phyloP scores from a whole-genome alignment of 2,113 vertebrate genomes.

The Diphyllodes magnificus region DNA sequence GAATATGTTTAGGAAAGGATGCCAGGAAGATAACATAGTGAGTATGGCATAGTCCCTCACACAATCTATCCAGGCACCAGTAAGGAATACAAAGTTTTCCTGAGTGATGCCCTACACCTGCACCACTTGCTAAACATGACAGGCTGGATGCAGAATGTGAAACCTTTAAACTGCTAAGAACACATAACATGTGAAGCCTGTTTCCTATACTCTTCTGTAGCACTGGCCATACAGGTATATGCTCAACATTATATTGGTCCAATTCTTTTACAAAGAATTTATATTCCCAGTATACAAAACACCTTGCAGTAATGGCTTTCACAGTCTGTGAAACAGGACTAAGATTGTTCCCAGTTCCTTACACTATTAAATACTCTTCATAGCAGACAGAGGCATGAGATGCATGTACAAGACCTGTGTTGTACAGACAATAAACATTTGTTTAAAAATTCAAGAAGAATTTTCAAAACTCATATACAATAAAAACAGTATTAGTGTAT shows the following conservation, averaged over 20 bases:
- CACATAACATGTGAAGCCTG: fast-evolving
- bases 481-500: background rate
- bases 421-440: background rate
- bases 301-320: background rate
- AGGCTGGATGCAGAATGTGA: background rate
- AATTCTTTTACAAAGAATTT: background rate
- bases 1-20: background rate
- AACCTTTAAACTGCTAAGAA: background rate
- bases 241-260: background rate
- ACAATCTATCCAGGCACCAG: background rate
- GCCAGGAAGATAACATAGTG: background rate
- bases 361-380: background rate
- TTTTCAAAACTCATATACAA: background rate
- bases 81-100: background rate
- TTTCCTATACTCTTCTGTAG: background rate
- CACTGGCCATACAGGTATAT: background rate
- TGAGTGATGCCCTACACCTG: too few relatives aligned
- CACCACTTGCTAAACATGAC: background rate
- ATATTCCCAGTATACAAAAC: background rate
- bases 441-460: background rate
- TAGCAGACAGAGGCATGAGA: background rate
- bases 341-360: background rate
- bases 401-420: background rate
- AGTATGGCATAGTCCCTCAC: background rate
- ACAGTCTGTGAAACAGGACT: background rate